A percentile compares a stretch with the other conserved stretches of the same genome.
Evolutionary conservation across 2,113 vertebrate genomes (phyloP).

Genomic region (Vidua macroura): DNA sequence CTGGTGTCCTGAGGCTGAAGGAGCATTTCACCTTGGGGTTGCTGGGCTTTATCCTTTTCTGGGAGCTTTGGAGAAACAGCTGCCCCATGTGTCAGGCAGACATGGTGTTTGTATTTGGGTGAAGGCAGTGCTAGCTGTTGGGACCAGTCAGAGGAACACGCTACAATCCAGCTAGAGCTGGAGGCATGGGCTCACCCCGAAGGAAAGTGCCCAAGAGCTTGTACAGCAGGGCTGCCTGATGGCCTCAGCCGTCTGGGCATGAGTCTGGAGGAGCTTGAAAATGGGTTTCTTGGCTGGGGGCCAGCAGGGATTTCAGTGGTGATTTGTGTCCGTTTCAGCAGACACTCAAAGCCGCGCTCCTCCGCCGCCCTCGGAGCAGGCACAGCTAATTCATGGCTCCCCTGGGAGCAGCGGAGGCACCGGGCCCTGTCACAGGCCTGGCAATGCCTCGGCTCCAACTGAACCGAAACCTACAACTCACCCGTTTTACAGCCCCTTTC

Average conservation of each 20-base stretch:
- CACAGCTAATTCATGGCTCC: slow-evolving; percentile 67
- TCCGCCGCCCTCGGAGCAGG: slow-evolving; percentile 7
- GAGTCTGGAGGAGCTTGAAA: slow-evolving; percentile 16
- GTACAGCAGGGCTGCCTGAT: not conserved
- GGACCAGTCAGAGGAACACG: not conserved
- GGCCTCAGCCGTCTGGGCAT: not conserved
- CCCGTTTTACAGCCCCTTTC: slow-evolving; percentile 47
- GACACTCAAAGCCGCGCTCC: not conserved
- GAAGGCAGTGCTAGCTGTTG: not conserved
- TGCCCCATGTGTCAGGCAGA: fast-evolving
- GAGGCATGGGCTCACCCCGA: not conserved
- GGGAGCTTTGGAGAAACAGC: not conserved
- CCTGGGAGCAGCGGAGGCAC: slow-evolving; percentile 59
- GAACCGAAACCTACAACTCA: slow-evolving; percentile 46
- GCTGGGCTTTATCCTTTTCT: not conserved
- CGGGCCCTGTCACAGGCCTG: slow-evolving; percentile 68
- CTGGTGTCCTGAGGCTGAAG: not conserved
- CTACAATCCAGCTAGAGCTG: not conserved
- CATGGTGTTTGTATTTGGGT: fast-evolving
- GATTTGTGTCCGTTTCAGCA: slow-evolving; percentile 33
- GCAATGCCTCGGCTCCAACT: slow-evolving; percentile 40
- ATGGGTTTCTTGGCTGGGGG: slow-evolving; percentile 2
- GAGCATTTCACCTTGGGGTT: not conserved
- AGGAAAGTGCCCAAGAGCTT: not conserved
- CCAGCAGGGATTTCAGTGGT: not conserved